Conservation (phyloP, 2,888 invertebrate species). For the Macrophya alboannulata region DNA sequence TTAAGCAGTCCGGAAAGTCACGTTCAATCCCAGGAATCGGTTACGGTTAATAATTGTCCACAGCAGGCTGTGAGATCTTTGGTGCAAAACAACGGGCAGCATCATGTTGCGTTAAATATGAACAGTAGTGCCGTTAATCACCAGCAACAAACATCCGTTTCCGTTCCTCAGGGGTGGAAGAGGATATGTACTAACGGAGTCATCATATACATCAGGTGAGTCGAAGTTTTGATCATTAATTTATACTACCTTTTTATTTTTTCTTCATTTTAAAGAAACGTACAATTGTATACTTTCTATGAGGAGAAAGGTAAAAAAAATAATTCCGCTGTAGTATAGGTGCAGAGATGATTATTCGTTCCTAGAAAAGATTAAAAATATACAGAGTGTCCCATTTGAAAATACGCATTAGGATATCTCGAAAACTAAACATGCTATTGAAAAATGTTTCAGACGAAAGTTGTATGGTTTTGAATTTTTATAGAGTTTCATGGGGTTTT, state of each 20-base stretch:
- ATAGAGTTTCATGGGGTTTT: no score
- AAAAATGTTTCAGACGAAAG: no score
- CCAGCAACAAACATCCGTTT: constrained; percentile 76
- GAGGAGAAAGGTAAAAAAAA: neutral
- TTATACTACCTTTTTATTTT: constrained; percentile 1
- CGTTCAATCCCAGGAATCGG: constrained; percentile 67
- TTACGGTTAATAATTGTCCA: constrained; percentile 73
- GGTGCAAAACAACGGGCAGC: constrained; percentile 64
- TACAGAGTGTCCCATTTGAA: no score
- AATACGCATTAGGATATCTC: no score
- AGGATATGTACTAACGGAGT: constrained; percentile 87
- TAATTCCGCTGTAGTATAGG: neutral
- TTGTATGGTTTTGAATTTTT: no score
- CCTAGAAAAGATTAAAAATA: no score
- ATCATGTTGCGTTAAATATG: constrained; percentile 68
- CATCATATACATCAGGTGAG: constrained; percentile 90
- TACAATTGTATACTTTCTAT: neutral
- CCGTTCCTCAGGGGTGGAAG: constrained; percentile 91
- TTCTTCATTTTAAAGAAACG: neutral
- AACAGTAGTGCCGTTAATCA: constrained; percentile 68
- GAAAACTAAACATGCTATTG: no score
- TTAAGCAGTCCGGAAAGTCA: constrained; percentile 80
- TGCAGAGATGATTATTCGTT: neutral
- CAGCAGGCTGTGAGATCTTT: constrained; percentile 75
- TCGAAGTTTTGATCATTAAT: constrained; percentile 58